These are phyloP conservation scores for Tachycineta bicolor DNA, from an alignment of 2,113 vertebrate species.

Conservation along the genomic window DNA sequence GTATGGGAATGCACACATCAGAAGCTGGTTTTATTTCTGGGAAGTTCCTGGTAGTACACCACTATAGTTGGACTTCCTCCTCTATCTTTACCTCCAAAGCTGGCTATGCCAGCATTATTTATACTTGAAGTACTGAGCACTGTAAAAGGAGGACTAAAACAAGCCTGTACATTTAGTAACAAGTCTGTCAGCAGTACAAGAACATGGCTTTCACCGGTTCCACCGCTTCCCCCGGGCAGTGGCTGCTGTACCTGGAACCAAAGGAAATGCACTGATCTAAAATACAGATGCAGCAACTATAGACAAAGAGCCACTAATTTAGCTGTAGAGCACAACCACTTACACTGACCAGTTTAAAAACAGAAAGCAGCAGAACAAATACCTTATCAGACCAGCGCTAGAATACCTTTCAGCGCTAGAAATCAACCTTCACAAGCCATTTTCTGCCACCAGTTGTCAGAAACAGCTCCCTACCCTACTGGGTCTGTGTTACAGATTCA, in stretches of 20 bases:
- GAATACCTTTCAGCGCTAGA: neutral
- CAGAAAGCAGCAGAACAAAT: neutral
- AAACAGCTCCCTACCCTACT: neutral
- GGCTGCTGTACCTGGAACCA: neutral
- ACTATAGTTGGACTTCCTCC: neutral
- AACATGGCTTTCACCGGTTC: neutral
- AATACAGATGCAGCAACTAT: neutral
- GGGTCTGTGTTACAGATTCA: neutral
- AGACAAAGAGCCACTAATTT: neutral
- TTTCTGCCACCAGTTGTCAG: neutral
- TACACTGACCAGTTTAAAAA: neutral
- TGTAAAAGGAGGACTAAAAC: neutral
- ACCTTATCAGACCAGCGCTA: neutral
- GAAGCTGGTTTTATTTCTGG: neutral
- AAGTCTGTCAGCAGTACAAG: neutral
- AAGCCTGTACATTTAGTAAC: neutral
- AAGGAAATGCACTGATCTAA: neutral
- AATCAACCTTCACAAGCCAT: neutral
- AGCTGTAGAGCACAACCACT: neutral
- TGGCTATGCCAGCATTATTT: neutral
- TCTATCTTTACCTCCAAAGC: neutral
- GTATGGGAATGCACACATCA: neutral
- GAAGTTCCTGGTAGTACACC: neutral
- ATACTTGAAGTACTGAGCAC: neutral
- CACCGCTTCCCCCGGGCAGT: fast-evolving